Conservation (phyloP, 2,113 vertebrate species). For the Sminthopsis crassicaudata region DNA sequence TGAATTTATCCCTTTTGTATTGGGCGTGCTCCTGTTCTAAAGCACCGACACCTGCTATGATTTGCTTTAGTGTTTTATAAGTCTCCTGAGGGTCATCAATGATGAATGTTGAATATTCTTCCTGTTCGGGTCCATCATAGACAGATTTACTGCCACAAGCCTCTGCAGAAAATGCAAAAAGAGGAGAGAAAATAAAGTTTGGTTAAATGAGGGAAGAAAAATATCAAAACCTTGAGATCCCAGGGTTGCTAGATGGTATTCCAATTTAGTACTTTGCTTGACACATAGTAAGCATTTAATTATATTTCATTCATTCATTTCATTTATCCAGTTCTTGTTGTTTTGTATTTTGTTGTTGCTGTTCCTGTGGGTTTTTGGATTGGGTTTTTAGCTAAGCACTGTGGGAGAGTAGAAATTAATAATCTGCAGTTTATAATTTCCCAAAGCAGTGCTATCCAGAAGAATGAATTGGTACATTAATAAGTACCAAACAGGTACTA, state of each 20-base stretch:
- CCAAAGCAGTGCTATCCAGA: neutral
- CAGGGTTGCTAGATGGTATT: neutral
- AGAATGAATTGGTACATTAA: neutral
- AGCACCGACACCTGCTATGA: slow-evolving; percentile 90
- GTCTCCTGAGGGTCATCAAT: slow-evolving; percentile 98
- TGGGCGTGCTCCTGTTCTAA: slow-evolving; percentile 96
- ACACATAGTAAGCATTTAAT: neutral
- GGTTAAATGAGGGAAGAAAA: neutral
- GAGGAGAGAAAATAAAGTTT: neutral
- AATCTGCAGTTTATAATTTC: neutral
- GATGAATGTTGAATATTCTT: slow-evolving; percentile 95
- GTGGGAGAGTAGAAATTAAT: neutral
- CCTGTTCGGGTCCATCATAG: slow-evolving; percentile 96
- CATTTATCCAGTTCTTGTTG: neutral
- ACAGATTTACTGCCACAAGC: slow-evolving; percentile 98
- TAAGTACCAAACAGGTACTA: no score
- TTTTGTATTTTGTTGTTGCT: no score
- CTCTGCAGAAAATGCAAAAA: slow-evolving; percentile 83
- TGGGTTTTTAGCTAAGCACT: neutral
- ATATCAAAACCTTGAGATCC: neutral
- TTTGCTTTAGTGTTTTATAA: slow-evolving; percentile 93
- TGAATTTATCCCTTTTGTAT: slow-evolving; percentile 96
- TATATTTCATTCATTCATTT: neutral
- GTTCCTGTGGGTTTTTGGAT: no score
- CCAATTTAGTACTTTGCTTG: neutral